These are phyloP conservation scores for Brachycybe producta DNA, from an alignment of 2,888 invertebrate species.

Conservation along the genomic window DNA sequence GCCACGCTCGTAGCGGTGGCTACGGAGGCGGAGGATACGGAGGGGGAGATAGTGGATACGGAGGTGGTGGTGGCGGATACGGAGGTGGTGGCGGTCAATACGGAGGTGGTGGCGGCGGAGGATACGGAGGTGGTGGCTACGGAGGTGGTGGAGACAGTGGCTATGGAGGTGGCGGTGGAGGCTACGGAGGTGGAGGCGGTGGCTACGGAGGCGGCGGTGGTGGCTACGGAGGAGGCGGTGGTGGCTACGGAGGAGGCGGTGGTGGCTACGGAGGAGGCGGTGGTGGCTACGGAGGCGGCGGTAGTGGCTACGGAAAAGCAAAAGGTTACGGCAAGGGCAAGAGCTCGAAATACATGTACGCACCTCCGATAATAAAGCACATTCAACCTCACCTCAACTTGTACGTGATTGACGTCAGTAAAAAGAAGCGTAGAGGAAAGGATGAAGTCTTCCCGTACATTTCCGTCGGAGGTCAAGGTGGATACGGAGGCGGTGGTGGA, in stretches of 20 bases:
- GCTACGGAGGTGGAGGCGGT: conserved; percentile 10
- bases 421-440: conserved; percentile 8
- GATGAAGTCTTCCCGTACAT: conserved; percentile 15
- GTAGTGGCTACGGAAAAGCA: conserved; percentile 6
- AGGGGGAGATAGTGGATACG: neutral
- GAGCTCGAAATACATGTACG: conserved; percentile 8
- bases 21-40: neutral
- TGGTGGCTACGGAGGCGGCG: conserved; percentile 8
- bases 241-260: conserved; percentile 8
- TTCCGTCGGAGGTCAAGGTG: conserved; percentile 8
- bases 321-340: conserved; percentile 11
- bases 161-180: conserved; percentile 2
- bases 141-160: conserved; percentile 9
- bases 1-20: neutral
- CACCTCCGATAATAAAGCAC: conserved; percentile 17
- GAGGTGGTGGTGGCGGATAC: neutral
- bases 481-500: conserved; percentile 13
- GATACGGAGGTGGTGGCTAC: conserved; percentile 7
- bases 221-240: conserved; percentile 7
- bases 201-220: conserved; percentile 7
- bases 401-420: conserved; percentile 16
- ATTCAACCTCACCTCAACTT: conserved; percentile 17
- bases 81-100: conserved; percentile 2
- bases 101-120: conserved; percentile 8
- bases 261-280: conserved; percentile 5